Evolutionary conservation across 2,797 vertebrate genomes (phyloP).

Genomic region (Vireo griseus): DNA sequence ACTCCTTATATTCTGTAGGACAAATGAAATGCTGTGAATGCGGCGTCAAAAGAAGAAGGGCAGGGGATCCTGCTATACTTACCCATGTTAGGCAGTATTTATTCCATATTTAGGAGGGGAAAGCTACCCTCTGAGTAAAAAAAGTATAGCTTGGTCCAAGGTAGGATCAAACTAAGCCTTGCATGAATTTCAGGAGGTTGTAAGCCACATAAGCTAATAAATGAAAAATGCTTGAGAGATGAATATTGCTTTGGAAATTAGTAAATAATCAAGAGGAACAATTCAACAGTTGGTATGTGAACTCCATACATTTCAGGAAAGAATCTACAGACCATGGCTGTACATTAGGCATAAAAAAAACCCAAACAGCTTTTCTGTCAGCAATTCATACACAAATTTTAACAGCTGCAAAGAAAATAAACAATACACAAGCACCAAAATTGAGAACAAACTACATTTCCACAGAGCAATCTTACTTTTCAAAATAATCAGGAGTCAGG

Average conservation of each 20-base stretch:
- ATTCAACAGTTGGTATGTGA: background rate
- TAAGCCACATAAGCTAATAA: background rate
- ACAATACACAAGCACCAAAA: background rate
- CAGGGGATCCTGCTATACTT: background rate
- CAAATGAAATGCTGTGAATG: constrained; percentile 55
- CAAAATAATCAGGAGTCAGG: background rate
- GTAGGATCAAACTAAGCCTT: background rate
- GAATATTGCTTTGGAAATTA: background rate
- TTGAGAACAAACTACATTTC: background rate
- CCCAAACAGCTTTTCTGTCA: background rate
- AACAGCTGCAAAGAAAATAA: background rate
- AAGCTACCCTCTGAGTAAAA: background rate
- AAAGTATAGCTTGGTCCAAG: background rate
- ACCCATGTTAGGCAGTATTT: constrained; percentile 1
- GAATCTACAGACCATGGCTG: background rate
- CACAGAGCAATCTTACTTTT: background rate
- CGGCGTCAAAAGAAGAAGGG: background rate
- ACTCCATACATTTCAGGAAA: background rate
- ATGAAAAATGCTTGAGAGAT: background rate
- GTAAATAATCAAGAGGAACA: background rate
- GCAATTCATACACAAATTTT: background rate
- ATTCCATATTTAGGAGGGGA: background rate
- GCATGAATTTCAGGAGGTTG: background rate
- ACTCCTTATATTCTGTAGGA: constrained; percentile 48
- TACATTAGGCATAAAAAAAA: background rate